Conservation (phyloP, 2,113 vertebrate genomes). For the Laterallus jamaicensis region DNA sequence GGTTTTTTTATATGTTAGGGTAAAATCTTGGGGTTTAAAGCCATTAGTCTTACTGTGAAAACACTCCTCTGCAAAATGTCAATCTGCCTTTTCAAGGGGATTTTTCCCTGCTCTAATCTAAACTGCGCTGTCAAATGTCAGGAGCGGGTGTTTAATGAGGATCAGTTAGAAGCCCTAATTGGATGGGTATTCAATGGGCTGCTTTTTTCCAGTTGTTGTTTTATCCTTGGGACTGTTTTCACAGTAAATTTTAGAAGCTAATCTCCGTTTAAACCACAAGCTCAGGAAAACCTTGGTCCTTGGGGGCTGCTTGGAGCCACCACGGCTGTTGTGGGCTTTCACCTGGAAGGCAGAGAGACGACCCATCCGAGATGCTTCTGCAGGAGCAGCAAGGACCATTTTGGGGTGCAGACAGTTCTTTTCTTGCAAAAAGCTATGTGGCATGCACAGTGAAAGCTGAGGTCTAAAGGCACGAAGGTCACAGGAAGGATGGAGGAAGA, state of each 20-base stretch:
- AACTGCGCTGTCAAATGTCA: constrained; percentile 61
- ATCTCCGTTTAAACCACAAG: constrained; percentile 30
- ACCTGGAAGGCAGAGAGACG: background rate
- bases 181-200: constrained; percentile 52
- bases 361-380: background rate
- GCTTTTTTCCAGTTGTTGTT: background rate
- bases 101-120: constrained; percentile 47
- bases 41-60: background rate
- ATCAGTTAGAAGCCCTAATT: constrained; percentile 64
- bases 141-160: constrained; percentile 53
- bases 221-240: constrained; percentile 50
- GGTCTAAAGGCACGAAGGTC: background rate
- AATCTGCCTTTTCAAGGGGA: constrained; percentile 59
- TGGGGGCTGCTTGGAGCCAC: background rate
- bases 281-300: background rate
- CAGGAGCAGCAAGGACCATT: background rate
- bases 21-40: background rate
- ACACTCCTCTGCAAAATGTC: constrained; percentile 55
- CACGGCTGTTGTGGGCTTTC: background rate
- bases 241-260: constrained; percentile 54
- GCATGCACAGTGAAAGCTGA: background rate
- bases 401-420: background rate
- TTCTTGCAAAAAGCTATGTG: background rate
- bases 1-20: background rate
- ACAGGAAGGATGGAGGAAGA: background rate